Base-by-base conservation (phyloP, 2,888 invertebrate species). In the Campoplex nolae region DNA sequence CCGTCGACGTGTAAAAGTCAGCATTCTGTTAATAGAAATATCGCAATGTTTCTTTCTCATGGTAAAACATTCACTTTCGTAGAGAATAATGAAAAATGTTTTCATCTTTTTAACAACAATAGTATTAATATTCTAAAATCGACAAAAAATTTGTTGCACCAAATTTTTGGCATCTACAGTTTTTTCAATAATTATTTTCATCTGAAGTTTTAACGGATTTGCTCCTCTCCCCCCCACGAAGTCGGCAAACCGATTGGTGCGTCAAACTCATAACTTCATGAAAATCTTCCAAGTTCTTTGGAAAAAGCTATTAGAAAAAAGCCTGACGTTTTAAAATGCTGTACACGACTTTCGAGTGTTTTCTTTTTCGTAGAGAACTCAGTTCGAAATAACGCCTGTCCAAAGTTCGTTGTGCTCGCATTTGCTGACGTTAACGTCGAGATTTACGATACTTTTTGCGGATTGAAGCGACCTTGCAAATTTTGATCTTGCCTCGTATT, bases 321-420 rank as follows among this genome's bases (percentile, higher is more conserved):
- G 16, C 6, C 62, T 62, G 32, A 62, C 32, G 62, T 32, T 32
- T 62, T 16, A 32, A 62, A 62, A 32, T 16, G 58, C 28, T 58
- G 3, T 13, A 13, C 58, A 11, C 62, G 28, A 32, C 32, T 62
- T 62, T 16, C 62, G 13, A 32, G 62, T 62, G 16, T n/a, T 42
- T 58, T 71, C n/a, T 42, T 42, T 38, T 38, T 42, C 28, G 67
- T 68, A 7, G 32, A 58, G 28, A 6, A 18, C 32, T 67, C 35
- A 32, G 28, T 58, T 13, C 28, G 13, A 11, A 79, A 56, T 32
- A 58, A 71, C 54, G 70, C 23, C 51, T 71, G 23, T 42, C 18
- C 35, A 81, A 77, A 85, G 71, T 65, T 81, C 84, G 32, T 71
- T 76, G 80, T 51, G 23, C 80, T 62, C 42, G 65, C 32, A 71